These are phyloP conservation scores for Mycogona germanica DNA, from an alignment of 2,888 invertebrate species.

Conservation along the genomic window DNA sequence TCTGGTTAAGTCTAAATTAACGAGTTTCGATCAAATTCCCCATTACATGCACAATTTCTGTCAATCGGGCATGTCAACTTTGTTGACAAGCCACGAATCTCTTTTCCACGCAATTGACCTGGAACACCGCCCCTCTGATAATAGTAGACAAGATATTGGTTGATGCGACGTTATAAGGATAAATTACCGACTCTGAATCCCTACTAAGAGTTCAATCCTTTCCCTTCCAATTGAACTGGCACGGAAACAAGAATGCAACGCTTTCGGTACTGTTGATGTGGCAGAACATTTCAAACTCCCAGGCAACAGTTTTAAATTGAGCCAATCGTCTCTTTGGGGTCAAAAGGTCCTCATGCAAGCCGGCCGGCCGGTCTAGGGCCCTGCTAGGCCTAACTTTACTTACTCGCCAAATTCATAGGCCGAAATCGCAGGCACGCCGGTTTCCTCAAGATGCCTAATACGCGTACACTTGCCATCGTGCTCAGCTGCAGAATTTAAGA, in stretches of 20 bases:
- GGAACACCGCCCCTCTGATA: no score
- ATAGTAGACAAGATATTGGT: no score
- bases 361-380: no score
- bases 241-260: neutral
- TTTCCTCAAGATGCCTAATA: neutral
- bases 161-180: no score
- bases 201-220: neutral
- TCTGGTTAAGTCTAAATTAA: no score
- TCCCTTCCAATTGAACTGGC: neutral
- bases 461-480: conserved; percentile 7
- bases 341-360: no score
- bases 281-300: neutral
- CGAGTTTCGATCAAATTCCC: no score
- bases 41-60: no score
- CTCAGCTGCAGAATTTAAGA: neutral
- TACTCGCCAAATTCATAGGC: neutral
- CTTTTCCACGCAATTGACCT: no score
- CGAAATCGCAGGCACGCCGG: neutral
- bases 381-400: neutral
- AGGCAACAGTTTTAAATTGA: neutral
- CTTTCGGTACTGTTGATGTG: neutral
- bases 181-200: no score
- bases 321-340: neutral
- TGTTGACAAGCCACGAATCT: no score
- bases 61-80: no score